Conservation (phyloP, 2,888 invertebrate species). For the Cephus pygmeus region DNA sequence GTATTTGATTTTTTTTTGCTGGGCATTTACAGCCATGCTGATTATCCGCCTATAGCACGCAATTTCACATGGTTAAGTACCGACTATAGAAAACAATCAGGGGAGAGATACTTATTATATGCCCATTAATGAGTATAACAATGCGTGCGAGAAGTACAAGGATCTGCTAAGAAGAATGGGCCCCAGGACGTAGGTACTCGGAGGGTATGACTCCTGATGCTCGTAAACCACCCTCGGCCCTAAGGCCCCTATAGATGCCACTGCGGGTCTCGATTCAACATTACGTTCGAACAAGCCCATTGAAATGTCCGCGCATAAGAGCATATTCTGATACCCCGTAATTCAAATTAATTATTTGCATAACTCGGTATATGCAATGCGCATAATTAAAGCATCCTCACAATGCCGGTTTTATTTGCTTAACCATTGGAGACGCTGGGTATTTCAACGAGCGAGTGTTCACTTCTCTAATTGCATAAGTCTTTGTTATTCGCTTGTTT, state of each 20-base stretch:
- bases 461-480: background rate
- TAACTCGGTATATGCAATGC: conserved; percentile 5
- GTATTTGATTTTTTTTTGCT: background rate
- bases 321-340: conserved; percentile 43
- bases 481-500: background rate
- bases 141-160: conserved; percentile 41
- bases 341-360: conserved; percentile 24
- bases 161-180: conserved; percentile 38
- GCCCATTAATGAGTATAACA: conserved; percentile 47
- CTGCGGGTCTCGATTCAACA: conserved; percentile 26
- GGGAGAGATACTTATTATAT: conserved; percentile 41
- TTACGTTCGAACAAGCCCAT: conserved; percentile 37
- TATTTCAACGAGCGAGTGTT: background rate
- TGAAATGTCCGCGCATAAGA: conserved; percentile 48
- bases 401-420: background rate
- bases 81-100: conserved; percentile 29
- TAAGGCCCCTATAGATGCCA: conserved; percentile 24
- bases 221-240: conserved; percentile 43
- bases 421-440: background rate
- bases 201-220: conserved; percentile 30
- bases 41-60: background rate
- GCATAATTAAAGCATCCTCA: background rate
- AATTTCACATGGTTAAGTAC: background rate
- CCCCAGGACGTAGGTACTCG: background rate
- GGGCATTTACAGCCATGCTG: background rate